Evolutionary conservation across 2,113 vertebrate genomes (phyloP).

Genomic region (Fukomys damarensis): DNA sequence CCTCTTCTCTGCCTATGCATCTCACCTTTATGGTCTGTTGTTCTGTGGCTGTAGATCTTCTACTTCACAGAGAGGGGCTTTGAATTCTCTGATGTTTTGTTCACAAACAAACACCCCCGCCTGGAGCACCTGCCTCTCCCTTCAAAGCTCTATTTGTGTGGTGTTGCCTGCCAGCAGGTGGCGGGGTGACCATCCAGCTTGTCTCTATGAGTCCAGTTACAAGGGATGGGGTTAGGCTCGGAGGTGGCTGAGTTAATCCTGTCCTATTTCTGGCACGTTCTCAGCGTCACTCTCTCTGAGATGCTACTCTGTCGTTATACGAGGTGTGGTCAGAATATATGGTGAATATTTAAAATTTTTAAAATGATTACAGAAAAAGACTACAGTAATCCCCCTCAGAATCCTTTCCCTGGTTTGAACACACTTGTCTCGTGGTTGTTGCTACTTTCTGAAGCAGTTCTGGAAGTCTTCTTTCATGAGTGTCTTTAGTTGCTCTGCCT

Average conservation of each 20-base stretch:
- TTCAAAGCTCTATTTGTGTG: fast-evolving
- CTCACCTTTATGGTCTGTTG: not conserved
- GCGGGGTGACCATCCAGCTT: not conserved
- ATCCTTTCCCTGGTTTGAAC: not conserved
- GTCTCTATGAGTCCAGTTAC: fast-evolving
- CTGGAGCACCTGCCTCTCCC: not conserved
- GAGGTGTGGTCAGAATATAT: not conserved
- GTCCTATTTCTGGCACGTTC: not conserved
- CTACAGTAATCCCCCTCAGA: not conserved
- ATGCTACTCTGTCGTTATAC: not conserved
- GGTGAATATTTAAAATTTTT: not conserved
- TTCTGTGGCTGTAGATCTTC: not conserved
- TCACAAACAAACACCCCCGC: not conserved
- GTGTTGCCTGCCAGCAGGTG: constrained; percentile 9
- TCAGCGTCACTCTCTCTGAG: not conserved
- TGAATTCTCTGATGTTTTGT: constrained; percentile 21
- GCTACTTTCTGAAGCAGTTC: not conserved
- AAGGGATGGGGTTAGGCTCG: not conserved
- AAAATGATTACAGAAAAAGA: not conserved
- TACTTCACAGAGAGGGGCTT: not conserved
- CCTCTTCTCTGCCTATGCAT: not conserved
- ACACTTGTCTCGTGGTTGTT: not conserved
- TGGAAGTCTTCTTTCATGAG: not conserved
- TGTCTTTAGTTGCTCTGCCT: not conserved
- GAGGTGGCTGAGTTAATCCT: not conserved